Conservation (phyloP, 2,797 vertebrate species). For the Hozukius guyotensis region DNA sequence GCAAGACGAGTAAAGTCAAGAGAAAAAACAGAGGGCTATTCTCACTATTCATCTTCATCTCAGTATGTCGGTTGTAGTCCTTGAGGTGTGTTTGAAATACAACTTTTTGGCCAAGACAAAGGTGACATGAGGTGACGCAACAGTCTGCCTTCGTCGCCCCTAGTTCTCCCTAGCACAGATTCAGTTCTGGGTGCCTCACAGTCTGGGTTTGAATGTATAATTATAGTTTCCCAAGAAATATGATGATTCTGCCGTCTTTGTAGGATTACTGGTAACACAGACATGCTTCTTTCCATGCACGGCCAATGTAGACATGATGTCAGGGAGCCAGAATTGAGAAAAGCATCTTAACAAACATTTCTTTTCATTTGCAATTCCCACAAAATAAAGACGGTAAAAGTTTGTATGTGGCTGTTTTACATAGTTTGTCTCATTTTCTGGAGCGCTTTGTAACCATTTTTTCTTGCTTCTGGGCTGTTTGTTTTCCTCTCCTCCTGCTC, state of each 20-base stretch:
- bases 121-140: no score
- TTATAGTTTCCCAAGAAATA: neutral
- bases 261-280: neutral
- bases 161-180: neutral
- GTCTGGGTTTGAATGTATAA: neutral
- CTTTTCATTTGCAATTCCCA: neutral
- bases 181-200: neutral
- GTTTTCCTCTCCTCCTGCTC: neutral
- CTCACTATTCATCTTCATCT: no score
- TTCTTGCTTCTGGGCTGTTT: neutral
- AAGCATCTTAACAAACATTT: neutral
- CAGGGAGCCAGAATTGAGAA: neutral
- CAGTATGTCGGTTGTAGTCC: no score
- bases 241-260: neutral
- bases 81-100: no score
- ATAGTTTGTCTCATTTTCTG: neutral
- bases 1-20: no score
- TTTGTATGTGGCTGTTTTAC: neutral
- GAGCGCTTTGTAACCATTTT: neutral
- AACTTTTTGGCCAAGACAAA: no score
- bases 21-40: no score
- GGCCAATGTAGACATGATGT: neutral
- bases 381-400: neutral
- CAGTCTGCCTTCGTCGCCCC: no score
- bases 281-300: neutral